Evolutionary conservation across 2,113 vertebrate genomes (phyloP).

Genomic region (Notarius quadriscutis): DNA sequence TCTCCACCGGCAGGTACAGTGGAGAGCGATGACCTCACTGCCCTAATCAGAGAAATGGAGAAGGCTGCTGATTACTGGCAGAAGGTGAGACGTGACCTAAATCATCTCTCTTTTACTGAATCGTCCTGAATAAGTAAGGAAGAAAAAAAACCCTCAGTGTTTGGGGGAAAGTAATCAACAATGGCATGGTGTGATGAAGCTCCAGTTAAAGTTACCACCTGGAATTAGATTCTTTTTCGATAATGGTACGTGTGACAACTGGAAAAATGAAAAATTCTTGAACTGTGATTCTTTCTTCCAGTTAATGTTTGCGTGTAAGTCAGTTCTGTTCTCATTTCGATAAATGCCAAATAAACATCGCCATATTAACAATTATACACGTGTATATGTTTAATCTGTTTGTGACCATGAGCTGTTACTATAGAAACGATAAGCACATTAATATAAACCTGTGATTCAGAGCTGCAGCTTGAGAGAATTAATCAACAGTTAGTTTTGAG

Average conservation of each 20-base stretch:
- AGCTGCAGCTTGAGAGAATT: too few species aligned
- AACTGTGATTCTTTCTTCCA: too few species aligned
- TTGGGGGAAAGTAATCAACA: background rate
- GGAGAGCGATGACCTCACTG: conserved; percentile 54
- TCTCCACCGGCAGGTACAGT: conserved; percentile 46
- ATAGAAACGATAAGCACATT: background rate
- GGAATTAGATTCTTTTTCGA: too few species aligned
- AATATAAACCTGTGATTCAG: background rate
- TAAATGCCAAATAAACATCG: too few species aligned
- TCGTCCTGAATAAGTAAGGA: background rate
- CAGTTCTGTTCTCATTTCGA: too few species aligned
- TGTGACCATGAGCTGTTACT: background rate
- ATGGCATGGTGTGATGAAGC: too few species aligned
- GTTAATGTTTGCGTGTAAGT: background rate
- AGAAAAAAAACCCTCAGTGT: background rate
- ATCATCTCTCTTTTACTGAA: background rate
- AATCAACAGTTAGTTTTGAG: too few species aligned
- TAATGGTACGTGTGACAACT: too few species aligned
- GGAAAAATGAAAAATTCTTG: too few species aligned
- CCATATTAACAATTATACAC: background rate
- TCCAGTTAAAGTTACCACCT: background rate
- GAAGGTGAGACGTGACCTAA: conserved; percentile 47
- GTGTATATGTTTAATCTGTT: background rate
- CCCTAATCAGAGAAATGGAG: conserved; percentile 52
- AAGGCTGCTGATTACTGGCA: conserved; percentile 46